Conservation (phyloP, 2,113 vertebrate species). For the Myotis yumanensis region DNA sequence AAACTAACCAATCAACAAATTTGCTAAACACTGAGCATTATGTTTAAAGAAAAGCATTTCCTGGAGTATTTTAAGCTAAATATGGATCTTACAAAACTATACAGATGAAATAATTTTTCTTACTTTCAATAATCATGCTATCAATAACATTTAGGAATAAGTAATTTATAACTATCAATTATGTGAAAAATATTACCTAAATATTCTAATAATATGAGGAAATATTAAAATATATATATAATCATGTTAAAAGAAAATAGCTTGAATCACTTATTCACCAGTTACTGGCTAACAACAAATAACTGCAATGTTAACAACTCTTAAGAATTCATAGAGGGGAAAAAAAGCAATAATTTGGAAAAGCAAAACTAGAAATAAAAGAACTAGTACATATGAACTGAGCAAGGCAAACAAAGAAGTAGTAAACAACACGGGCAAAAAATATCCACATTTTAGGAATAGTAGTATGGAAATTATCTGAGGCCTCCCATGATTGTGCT, state of each 20-base stretch:
- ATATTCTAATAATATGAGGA: not conserved
- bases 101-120: not conserved
- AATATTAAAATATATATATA: not conserved
- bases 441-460: not conserved
- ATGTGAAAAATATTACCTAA: not conserved
- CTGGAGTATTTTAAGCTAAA: constrained; percentile 39
- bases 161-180: not conserved
- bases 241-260: not conserved
- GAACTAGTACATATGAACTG: not conserved
- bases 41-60: constrained; percentile 13
- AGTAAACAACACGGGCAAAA: not conserved
- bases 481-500: not conserved
- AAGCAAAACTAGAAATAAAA: constrained; percentile 44
- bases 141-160: constrained; percentile 16
- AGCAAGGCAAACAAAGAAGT: not conserved
- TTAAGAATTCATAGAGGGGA: not conserved
- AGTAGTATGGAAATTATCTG: not conserved
- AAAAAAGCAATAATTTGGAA: not conserved
- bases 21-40: not conserved
- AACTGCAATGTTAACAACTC: not conserved
- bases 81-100: not conserved
- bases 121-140: not conserved
- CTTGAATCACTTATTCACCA: constrained; percentile 15
- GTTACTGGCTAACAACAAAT: not conserved
- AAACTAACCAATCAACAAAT: constrained; percentile 19